Evolutionary conservation across 2,888 invertebrate genomes (phyloP).

Genomic region (Ormyrus pomaceus): DNA sequence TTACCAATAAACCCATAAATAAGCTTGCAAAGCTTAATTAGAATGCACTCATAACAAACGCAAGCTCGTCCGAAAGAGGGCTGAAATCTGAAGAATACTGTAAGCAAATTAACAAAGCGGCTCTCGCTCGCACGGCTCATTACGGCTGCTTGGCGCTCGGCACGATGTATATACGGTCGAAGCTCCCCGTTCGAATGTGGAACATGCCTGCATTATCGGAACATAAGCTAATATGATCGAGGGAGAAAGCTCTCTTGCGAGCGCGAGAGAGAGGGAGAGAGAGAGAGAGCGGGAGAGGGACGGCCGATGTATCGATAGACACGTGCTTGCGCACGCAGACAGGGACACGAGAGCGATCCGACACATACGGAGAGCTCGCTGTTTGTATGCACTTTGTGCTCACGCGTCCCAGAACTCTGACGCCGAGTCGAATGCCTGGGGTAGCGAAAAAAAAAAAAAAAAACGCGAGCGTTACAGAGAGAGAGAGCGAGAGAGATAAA

Average conservation of each 20-base stretch:
- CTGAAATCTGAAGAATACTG: background rate
- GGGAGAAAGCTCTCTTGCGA: background rate
- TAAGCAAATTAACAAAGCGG: background rate
- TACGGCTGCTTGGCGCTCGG: conserved; percentile 29
- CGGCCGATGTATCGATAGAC: conserved; percentile 2
- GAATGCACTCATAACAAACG: too few relatives aligned
- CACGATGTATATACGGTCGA: background rate
- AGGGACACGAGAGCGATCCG: background rate
- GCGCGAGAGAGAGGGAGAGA: conserved; percentile 3
- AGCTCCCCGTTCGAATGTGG: conserved; percentile 28
- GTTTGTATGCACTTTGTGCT: conserved; percentile 12
- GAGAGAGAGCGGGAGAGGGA: conserved; percentile 3
- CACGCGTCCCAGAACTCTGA: background rate
- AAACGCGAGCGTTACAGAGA: conserved; percentile 27
- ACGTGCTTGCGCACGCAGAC: background rate
- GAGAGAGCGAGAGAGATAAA: conserved; percentile 30
- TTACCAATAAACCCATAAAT: background rate
- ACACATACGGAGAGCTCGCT: background rate
- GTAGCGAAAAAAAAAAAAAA: conserved; percentile 24
- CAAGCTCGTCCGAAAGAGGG: too few relatives aligned
- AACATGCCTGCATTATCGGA: conserved; percentile 47
- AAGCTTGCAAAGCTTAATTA: background rate
- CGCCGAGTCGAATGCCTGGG: conserved; percentile 5
- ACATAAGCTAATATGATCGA: conserved; percentile 47
- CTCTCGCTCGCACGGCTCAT: background rate